Evolutionary conservation across 2,888 invertebrate species (phyloP).

Genomic region (Netelia fuscicornis): DNA sequence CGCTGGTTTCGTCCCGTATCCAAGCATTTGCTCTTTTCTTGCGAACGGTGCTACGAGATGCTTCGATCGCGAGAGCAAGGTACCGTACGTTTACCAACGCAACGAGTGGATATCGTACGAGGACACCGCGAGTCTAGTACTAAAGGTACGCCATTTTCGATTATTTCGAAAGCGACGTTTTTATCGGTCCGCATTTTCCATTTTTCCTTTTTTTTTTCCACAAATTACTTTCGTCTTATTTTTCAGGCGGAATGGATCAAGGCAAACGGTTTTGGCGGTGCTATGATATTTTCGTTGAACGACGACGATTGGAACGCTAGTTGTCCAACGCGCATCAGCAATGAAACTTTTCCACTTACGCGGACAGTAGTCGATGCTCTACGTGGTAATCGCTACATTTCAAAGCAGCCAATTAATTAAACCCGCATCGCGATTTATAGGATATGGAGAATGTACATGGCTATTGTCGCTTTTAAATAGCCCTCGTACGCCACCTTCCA

Average conservation of each 20-base stretch:
- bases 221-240: constrained; percentile 39
- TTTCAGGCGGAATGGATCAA: constrained; percentile 88
- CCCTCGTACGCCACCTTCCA: background rate
- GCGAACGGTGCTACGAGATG: constrained; percentile 86
- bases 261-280: constrained; percentile 89
- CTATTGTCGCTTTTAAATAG: background rate
- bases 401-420: background rate
- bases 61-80: constrained; percentile 90
- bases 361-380: constrained; percentile 73
- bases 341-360: constrained; percentile 84
- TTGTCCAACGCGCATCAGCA: constrained; percentile 83
- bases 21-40: constrained; percentile 90
- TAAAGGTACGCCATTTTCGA: constrained; percentile 86
- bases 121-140: constrained; percentile 89
- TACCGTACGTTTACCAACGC: constrained; percentile 90
- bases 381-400: background rate
- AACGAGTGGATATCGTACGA: constrained; percentile 95
- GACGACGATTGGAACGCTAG: constrained; percentile 90
- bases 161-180: constrained; percentile 25
- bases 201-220: constrained; percentile 27
- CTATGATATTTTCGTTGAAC: constrained; percentile 94
- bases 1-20: constrained; percentile 90
- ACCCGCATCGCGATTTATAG: background rate
- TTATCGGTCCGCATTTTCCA: background rate
- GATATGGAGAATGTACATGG: too few species aligned